phyloP scores from a whole-genome alignment of 1,140 invertebrate species.

The Vollenhovia emeryi region DNA sequence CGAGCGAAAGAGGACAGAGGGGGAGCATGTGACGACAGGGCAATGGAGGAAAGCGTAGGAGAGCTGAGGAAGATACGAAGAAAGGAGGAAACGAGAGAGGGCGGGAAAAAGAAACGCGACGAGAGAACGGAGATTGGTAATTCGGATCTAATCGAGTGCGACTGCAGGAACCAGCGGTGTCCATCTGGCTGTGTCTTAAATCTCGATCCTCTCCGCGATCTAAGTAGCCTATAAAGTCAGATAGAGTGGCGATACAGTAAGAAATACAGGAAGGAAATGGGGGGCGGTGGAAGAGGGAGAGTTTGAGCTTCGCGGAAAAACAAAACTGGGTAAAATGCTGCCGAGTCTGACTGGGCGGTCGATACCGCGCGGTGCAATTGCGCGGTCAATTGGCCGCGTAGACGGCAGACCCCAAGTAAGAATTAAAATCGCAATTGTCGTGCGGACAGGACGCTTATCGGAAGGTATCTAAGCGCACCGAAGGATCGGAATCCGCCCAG shows the following conservation, averaged over 20 bases:
- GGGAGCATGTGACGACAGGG: neutral
- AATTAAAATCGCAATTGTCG: conserved; percentile 34
- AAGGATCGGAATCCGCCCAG: neutral
- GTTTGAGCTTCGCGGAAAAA: conserved; percentile 9
- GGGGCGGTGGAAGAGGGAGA: neutral
- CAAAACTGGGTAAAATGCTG: conserved; percentile 15
- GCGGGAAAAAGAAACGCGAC: conserved; percentile 1
- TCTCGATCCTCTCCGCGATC: conserved; percentile 46
- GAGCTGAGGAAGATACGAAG: neutral
- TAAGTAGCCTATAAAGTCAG: conserved; percentile 40
- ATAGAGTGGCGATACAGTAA: conserved; percentile 50
- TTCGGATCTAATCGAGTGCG: conserved; percentile 62
- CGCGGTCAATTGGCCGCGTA: conserved; percentile 21
- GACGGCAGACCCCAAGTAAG: conserved; percentile 4
- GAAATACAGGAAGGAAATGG: conserved; percentile 56
- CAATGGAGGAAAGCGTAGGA: conserved; percentile 3
- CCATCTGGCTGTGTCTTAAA: conserved; percentile 56
- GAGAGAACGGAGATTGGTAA: conserved; percentile 57
- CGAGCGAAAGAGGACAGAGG: neutral
- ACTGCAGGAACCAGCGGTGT: conserved; percentile 52
- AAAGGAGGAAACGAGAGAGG: neutral
- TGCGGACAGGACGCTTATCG: neutral
- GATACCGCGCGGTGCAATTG: conserved; percentile 37
- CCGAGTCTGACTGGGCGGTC: conserved; percentile 13
- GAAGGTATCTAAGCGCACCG: neutral